Evolutionary conservation across 2,888 invertebrate genomes (phyloP), one percentile per base, ranked within the genome.

Genomic region (Acanthosepion esculentum): DNA sequence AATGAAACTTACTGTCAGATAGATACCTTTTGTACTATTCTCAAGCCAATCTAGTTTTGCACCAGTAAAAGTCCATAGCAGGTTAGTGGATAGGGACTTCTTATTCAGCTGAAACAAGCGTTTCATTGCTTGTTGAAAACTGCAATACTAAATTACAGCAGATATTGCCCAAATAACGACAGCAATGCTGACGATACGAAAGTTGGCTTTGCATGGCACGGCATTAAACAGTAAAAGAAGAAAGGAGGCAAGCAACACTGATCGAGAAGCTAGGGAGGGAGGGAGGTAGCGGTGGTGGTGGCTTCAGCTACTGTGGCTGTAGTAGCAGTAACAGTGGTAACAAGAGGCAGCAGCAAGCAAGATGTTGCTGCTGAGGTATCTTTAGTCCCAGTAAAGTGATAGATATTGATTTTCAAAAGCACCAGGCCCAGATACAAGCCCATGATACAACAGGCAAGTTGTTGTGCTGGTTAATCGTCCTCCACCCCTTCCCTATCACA

Each of bases 391-490:
- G n/a, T 10, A 78, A 78, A 78, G 78, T 33, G 78, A 78, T 23
- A 59, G 78, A n/a, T 78, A 78, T 78, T 78, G 78, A 78, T 78
- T 78, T 33, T 33, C 15, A 78, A 78, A 33, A 78, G n/a, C 78
- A 78, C n/a, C 78, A n/a, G 59, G 78, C 78, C 78, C n/a, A 78
- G 78, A 78, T 78, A n/a, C n/a, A n/a, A 78, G n/a, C 78, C n/a
- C 78, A 33, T 78, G 78, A 78, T 78, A 78, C 78, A 78, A 78
- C 78, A 78, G n/a, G 78, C n/a, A 33, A 15, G n/a, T n/a, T 5
- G 78, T n/a, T 15, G 78, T 78, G n/a, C 12, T 15, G 78, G 12
- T 33, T 78, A 12, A 15, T 6, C n/a, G 33, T 78, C 78, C 4
- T n/a, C 78, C 78, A 12, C n/a, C 78, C 5, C 78, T n/a, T n/a